Conservation (phyloP, 2,113 vertebrate genomes). For the Oenanthe melanoleuca region DNA sequence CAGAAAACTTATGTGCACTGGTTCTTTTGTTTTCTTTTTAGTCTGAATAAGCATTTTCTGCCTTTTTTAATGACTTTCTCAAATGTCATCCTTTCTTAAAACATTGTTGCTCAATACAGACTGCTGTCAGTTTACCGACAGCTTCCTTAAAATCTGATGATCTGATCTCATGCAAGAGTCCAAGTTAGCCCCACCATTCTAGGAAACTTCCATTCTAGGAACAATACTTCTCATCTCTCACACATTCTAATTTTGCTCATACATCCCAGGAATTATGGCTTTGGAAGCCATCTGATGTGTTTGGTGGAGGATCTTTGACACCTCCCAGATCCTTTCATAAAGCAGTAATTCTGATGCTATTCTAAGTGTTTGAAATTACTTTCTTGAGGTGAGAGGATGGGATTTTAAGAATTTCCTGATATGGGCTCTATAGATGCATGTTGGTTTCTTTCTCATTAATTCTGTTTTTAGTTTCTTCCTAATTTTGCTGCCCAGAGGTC, state of each 20-base stretch:
- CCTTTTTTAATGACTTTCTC: not conserved
- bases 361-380: not conserved
- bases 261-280: not conserved
- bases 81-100: not conserved
- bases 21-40: not conserved
- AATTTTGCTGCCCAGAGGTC: not conserved
- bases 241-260: not conserved
- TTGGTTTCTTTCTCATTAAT: not conserved
- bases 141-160: not conserved
- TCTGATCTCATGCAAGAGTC: not conserved
- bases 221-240: not conserved
- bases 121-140: not conserved
- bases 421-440: not conserved
- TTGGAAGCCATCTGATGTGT: not conserved
- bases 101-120: not conserved
- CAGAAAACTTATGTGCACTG: not conserved
- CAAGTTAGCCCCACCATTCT: not conserved
- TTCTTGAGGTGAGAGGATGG: not conserved
- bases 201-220: not conserved
- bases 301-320: not conserved
- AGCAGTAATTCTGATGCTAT: not conserved
- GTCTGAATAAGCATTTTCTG: not conserved
- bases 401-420: not conserved
- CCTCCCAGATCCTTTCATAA: not conserved
- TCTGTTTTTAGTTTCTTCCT: slow-evolving; percentile 3